Evolutionary conservation across 2,797 vertebrate genomes (phyloP).

Genomic region (Morelia viridis): DNA sequence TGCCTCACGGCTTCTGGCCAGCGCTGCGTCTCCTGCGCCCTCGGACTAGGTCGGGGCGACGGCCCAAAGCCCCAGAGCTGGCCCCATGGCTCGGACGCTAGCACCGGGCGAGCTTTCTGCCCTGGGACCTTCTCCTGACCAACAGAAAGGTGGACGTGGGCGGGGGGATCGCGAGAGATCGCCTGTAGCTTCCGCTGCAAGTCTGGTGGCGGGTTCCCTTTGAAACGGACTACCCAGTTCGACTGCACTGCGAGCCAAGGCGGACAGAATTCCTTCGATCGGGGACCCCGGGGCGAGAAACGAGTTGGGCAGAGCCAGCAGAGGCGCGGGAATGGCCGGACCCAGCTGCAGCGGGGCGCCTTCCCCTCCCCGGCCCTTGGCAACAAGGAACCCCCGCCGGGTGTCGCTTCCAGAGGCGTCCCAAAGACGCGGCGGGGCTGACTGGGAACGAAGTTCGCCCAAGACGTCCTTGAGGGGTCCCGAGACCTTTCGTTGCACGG

Average conservation of each 20-base stretch:
- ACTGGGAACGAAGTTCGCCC: background rate
- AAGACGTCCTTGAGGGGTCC: background rate
- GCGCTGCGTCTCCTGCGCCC: background rate
- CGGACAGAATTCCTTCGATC: background rate
- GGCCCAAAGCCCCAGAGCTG: background rate
- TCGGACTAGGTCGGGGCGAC: background rate
- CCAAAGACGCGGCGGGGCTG: background rate
- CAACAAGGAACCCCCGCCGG: background rate
- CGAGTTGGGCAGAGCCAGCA: background rate
- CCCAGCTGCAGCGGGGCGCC: background rate
- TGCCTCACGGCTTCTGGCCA: background rate
- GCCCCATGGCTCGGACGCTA: background rate
- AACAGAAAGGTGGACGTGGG: background rate
- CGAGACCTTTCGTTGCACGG: background rate
- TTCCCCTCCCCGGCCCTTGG: background rate
- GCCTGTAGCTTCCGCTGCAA: too few relatives aligned
- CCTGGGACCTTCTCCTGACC: too few relatives aligned
- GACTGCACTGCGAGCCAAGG: background rate
- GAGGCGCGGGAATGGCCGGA: background rate
- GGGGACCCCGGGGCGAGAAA: background rate
- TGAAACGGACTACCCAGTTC: background rate
- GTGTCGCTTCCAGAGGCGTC: background rate
- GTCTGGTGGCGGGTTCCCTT: too few relatives aligned
- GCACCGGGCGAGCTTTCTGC: too few relatives aligned
- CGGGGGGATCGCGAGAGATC: background rate